Base-by-base conservation (phyloP, 1,140 invertebrate genomes). In the Cyclargus thomasi region DNA sequence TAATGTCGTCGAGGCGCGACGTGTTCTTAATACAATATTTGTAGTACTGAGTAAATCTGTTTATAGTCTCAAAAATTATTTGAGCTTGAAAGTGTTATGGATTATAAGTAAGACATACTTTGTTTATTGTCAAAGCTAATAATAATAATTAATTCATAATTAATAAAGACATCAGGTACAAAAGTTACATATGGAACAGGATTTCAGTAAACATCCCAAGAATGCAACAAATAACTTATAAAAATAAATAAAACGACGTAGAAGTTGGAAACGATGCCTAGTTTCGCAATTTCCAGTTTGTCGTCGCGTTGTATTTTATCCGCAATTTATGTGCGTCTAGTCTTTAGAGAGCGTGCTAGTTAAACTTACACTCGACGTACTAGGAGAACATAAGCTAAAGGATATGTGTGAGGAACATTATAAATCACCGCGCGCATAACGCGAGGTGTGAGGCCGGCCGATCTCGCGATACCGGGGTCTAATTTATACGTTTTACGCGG, bases 401-500 rank as follows among this genome's bases (percentile, higher is more conserved):
- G 74, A 67, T 66, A 67, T 69, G 70, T 77, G 79, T 82, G 80
- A 80, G 81, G 81, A 81, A 83, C 73, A 74, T 75, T 70, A 78
- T 88, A 85, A 83, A 86, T 86, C 86, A 86, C 74, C 62, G 63
- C 67, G 72, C 76, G 84, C 85, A 85, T 87, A 82, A 83, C 82
- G 65, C 87, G 83, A 90, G 87, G 87, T 90, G 87, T 90, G 87
- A 90, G 87, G 85, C 85, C 83, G 82, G 73, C 77, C 83, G 85
- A 88, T 88, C 77, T 74, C 68, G 83, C 76, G 87, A 90, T 90
- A 88, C 80, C 77, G 75, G 70, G 67, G 67, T 76, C 77, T 88
- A 90, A 90, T 90, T 90, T 90, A 90, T 90, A 84, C 81, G 83
- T 88, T 87, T 87, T 90, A 90, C 82, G 82, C 84, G 85, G 82